A percentile compares a stretch with the other conserved stretches of the same genome.
These are phyloP conservation scores for Augochlorella aurata DNA, from an alignment of 2,888 invertebrate species.

Conservation along the genomic window DNA sequence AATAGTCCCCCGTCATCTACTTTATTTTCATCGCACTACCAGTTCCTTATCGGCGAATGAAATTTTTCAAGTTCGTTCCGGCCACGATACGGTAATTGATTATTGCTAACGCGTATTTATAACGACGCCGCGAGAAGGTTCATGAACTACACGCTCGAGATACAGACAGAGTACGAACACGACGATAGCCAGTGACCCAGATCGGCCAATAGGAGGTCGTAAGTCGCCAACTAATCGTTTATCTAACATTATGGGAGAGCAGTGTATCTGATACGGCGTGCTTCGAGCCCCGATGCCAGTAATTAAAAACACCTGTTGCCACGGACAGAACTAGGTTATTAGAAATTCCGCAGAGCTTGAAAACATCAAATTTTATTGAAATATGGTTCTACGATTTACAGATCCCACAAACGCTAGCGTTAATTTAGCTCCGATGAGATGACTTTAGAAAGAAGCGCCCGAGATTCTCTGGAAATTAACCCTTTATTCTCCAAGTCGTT, in stretches of 20 bases:
- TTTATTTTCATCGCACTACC: background rate
- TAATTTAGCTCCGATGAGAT: no score
- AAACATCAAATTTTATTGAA: background rate
- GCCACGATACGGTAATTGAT: background rate
- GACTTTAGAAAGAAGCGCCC: no score
- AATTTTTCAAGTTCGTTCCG: background rate
- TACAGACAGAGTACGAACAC: slow-evolving; percentile 32
- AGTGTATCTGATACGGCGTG: slow-evolving; percentile 19
- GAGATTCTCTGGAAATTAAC: no score
- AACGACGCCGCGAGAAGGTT: slow-evolving; percentile 29
- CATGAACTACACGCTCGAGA: slow-evolving; percentile 55
- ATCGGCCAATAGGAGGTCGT: slow-evolving; percentile 58
- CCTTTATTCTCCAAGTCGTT: no score
- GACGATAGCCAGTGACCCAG: slow-evolving; percentile 67
- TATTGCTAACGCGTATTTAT: slow-evolving; percentile 15
- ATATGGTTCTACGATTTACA: background rate
- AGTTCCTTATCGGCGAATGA: background rate
- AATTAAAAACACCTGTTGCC: background rate
- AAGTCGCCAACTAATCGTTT: slow-evolving; percentile 48
- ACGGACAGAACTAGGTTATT: background rate
- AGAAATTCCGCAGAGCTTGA: background rate
- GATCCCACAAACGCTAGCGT: no score
- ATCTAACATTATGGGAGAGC: slow-evolving; percentile 53
- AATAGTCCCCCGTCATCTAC: background rate
- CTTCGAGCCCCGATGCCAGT: background rate